These are phyloP conservation scores for Drosophila paranaensis DNA, from an alignment of 2,888 invertebrate species.

Conservation along the genomic window DNA sequence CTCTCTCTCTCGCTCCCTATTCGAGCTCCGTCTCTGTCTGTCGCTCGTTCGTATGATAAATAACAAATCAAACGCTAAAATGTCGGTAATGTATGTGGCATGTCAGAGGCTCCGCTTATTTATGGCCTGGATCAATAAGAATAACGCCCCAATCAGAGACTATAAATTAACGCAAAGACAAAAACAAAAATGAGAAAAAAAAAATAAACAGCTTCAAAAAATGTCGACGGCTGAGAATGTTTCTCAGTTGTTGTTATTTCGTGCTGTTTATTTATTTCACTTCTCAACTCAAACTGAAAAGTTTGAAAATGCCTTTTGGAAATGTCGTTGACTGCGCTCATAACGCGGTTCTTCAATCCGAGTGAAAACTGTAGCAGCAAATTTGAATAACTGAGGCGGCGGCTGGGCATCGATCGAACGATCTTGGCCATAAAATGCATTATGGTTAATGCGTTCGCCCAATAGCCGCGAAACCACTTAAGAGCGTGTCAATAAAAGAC, in stretches of 20 bases:
- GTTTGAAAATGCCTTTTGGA: slow-evolving; percentile 47
- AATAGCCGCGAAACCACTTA: slow-evolving; percentile 9
- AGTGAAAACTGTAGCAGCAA: slow-evolving; percentile 33
- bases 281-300: slow-evolving; percentile 30
- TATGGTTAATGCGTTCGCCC: slow-evolving; percentile 8
- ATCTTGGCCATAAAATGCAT: slow-evolving; percentile 15
- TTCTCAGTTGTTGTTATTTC: slow-evolving; percentile 38
- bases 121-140: slow-evolving; percentile 82
- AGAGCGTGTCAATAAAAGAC: background rate
- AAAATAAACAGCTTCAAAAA: slow-evolving; percentile 44
- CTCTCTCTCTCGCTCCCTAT: no score
- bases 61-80: slow-evolving; percentile 82
- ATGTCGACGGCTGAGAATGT: slow-evolving; percentile 71
- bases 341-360: slow-evolving; percentile 17
- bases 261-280: slow-evolving; percentile 32
- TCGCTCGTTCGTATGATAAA: slow-evolving; percentile 68
- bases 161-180: slow-evolving; percentile 82
- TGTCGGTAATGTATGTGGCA: slow-evolving; percentile 81
- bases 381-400: slow-evolving; percentile 17
- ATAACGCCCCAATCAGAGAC: slow-evolving; percentile 82
- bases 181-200: slow-evolving; percentile 48
- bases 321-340: slow-evolving; percentile 46
- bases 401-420: background rate
- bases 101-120: slow-evolving; percentile 78
- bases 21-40: slow-evolving; percentile 28